Percentiles rank a stretch among this genome's conserved stretches.
These are phyloP conservation scores for Limonius californicus DNA, from an alignment of 1,140 invertebrate species.

Conservation along the genomic window DNA sequence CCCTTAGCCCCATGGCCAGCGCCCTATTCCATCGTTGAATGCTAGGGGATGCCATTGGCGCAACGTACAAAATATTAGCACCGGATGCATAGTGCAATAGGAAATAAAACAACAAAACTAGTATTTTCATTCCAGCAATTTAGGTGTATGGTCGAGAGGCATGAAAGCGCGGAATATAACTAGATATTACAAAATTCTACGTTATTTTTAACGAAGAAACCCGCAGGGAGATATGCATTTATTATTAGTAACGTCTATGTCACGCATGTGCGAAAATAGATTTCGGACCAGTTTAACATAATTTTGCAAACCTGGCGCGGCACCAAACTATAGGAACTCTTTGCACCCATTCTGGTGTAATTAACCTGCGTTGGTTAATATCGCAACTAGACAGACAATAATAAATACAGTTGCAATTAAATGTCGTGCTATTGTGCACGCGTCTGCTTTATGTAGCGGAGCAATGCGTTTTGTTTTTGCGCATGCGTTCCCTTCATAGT, in stretches of 20 bases:
- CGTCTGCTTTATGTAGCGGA: too few relatives aligned
- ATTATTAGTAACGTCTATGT: constrained; percentile 6
- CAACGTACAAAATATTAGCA: constrained; percentile 3
- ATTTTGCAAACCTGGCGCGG: not conserved
- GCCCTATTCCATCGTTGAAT: constrained; percentile 34
- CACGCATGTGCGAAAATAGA: constrained; percentile 13
- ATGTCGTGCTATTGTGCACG: too few relatives aligned
- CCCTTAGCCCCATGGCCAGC: constrained; percentile 22
- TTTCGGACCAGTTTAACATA: not conserved
- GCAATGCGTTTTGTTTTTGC: too few relatives aligned
- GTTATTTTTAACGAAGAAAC: constrained; percentile 14
- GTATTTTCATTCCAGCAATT: not conserved
- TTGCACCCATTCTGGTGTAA: not conserved
- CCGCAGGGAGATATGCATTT: not conserved
- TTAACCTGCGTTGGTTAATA: too few relatives aligned
- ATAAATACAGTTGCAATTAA: too few relatives aligned
- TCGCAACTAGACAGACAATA: too few relatives aligned
- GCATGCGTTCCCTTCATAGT: too few relatives aligned
- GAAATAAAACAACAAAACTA: not conserved
- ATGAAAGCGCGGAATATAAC: not conserved
- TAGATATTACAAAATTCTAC: not conserved
- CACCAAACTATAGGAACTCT: not conserved
- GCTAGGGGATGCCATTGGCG: constrained; percentile 21
- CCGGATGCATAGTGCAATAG: not conserved
- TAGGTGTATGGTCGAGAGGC: not conserved